phyloP scores from a whole-genome alignment of 2,888 invertebrate species.

The Parasteatoda lunata region DNA sequence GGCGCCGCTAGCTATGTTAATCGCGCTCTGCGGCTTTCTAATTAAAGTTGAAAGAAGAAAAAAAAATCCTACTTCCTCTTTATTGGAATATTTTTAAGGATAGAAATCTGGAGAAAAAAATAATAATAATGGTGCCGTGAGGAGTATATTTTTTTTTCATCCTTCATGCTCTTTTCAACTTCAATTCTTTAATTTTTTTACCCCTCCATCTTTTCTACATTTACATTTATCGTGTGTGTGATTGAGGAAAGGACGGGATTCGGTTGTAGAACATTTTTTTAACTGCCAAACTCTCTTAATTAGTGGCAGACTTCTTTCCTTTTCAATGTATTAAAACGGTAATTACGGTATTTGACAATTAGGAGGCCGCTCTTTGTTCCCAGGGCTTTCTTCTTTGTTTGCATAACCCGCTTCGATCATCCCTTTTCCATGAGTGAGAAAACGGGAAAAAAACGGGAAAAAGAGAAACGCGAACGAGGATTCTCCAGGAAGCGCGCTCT shows the following conservation, averaged over 20 bases:
- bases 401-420: background rate
- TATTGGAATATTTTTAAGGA: slow-evolving; percentile 29
- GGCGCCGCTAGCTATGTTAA: slow-evolving; percentile 58
- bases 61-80: slow-evolving; percentile 18
- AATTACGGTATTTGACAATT: slow-evolving; percentile 65
- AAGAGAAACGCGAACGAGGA: too few species aligned
- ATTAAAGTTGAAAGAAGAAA: slow-evolving; percentile 63
- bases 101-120: slow-evolving; percentile 31
- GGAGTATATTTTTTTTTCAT: slow-evolving; percentile 44
- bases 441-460: too few species aligned
- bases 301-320: slow-evolving; percentile 52
- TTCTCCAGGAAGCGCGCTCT: too few species aligned
- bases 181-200: background rate
- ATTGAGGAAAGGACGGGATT: slow-evolving; percentile 4
- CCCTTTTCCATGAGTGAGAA: too few species aligned
- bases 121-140: slow-evolving; percentile 40
- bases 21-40: slow-evolving; percentile 45
- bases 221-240: slow-evolving; percentile 21
- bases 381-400: slow-evolving; percentile 44
- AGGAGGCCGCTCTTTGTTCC: slow-evolving; percentile 38
- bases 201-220: background rate
- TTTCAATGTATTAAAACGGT: slow-evolving; percentile 58
- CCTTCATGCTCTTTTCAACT: background rate
- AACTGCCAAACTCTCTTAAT: slow-evolving; percentile 32
- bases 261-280: background rate